Evolutionary conservation across 2,888 invertebrate genomes (phyloP).

Genomic region (Seira sanloemensis): DNA sequence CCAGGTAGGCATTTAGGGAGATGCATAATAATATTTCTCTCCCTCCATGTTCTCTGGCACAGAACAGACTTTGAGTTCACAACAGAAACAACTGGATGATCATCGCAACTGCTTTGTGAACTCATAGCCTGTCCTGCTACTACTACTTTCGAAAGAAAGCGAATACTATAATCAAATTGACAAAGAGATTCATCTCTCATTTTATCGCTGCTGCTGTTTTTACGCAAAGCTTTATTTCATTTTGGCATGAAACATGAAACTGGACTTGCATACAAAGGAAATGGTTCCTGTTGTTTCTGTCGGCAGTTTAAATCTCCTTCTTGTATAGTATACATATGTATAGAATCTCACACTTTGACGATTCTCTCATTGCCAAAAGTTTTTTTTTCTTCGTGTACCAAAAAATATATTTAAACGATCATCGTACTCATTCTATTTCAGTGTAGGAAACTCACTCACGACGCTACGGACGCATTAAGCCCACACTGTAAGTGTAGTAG

Average conservation of each 20-base stretch:
- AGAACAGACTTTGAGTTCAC: slow-evolving; percentile 12
- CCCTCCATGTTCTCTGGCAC: too few species aligned
- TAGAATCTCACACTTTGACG: neutral
- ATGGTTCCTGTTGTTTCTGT: too few species aligned
- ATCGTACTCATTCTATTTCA: neutral
- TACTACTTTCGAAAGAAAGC: neutral
- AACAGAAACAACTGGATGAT: neutral
- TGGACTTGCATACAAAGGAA: too few species aligned
- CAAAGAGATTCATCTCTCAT: too few species aligned
- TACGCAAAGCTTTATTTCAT: too few species aligned
- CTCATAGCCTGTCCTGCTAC: slow-evolving; percentile 23
- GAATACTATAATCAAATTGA: too few species aligned
- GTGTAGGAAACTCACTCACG: neutral
- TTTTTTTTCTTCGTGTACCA: neutral
- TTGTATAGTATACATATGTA: too few species aligned
- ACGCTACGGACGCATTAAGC: neutral
- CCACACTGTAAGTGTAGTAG: neutral
- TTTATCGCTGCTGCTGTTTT: too few species aligned
- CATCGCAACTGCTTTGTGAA: slow-evolving; percentile 11
- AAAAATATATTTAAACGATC: neutral
- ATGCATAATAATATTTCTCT: too few species aligned
- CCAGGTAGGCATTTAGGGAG: too few species aligned
- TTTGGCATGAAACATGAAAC: too few species aligned
- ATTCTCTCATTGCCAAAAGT: neutral
- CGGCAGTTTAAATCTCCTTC: too few species aligned